Evolutionary conservation across 2,797 vertebrate species (phyloP).

Genomic region (Dallia pectoralis): DNA sequence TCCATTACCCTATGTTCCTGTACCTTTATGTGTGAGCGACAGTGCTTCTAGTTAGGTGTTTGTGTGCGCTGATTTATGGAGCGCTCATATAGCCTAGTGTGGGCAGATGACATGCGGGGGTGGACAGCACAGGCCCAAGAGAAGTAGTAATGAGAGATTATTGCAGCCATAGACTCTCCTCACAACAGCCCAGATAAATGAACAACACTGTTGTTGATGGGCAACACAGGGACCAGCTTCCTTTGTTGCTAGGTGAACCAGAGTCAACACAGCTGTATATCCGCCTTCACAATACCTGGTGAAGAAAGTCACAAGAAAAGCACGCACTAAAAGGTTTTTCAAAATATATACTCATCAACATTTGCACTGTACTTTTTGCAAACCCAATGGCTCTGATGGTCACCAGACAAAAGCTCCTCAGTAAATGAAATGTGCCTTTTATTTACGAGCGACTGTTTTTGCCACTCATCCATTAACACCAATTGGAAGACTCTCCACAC

Average conservation of each 20-base stretch:
- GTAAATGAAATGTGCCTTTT: too few species aligned
- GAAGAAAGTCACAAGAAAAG: background rate
- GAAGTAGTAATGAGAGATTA: conserved; percentile 13
- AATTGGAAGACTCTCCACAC: too few species aligned
- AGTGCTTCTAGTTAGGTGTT: background rate
- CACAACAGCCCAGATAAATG: background rate
- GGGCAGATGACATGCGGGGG: background rate
- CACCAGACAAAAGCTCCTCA: too few species aligned
- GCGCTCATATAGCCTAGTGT: background rate
- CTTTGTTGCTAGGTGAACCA: conserved; percentile 7
- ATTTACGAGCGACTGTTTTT: too few species aligned
- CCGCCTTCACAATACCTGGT: background rate
- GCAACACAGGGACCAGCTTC: background rate
- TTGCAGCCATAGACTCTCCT: background rate
- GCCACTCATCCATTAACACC: too few species aligned
- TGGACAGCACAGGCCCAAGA: background rate
- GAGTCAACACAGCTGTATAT: background rate
- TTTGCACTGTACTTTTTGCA: too few species aligned
- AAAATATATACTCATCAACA: too few species aligned
- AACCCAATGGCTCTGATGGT: too few species aligned
- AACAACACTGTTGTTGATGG: conserved; percentile 1
- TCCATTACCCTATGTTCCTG: too few species aligned
- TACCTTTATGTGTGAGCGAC: background rate
- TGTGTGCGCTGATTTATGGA: background rate
- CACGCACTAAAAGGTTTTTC: background rate